Base-by-base conservation (phyloP, 2,888 invertebrate genomes). In the Caenorhabditis sp. region DNA sequence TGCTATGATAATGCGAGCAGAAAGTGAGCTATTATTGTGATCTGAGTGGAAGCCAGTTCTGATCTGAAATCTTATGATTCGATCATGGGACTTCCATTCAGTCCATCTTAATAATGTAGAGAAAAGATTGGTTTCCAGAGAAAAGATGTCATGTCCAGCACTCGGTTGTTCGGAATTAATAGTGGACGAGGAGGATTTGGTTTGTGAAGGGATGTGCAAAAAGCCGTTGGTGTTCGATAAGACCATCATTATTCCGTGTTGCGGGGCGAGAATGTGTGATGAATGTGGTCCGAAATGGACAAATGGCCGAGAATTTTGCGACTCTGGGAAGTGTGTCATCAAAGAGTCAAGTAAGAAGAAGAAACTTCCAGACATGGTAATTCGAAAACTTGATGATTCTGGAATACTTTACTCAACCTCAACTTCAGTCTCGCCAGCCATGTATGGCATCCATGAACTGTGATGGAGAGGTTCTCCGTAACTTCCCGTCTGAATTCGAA, bases 401-500 rank as follows among this genome's bases (percentile, higher is more conserved):
- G 24, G 0, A 44, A 7, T 16, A 26, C n/a, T 41, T 44, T 12
- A 38, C 22, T 4, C 5, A 54, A 8, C 2, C 35, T 0, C 24
- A 12, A 22, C 5, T 80, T 14, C 58, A 81, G 81, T 35, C 66
- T 10, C 73, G 74, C 41, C 77, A 74, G 35, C 73, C 77, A 4
- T 82, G 82, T 49, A 56, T 26, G 5, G 75, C 79, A 56, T 47
- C 72, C 0, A 12, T 49, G 56, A 80, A 81, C 22, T 90, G 90
- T 66, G 87, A 86, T 26, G 86, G 87, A 0, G 88, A 89, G 59
- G 87, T 87, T 5, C 79, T 89, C 47, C 84, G 87, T 16, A 89
- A 89, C 64, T 89, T 89, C 49, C 89, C 89, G 22, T 88, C 89
- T 28, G 89, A 89, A 63, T 77, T 80, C 28, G 89, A 89, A 61